These are phyloP conservation scores for Sula dactylatra DNA, from an alignment of 2,113 vertebrate genomes.

Conservation along the genomic window DNA sequence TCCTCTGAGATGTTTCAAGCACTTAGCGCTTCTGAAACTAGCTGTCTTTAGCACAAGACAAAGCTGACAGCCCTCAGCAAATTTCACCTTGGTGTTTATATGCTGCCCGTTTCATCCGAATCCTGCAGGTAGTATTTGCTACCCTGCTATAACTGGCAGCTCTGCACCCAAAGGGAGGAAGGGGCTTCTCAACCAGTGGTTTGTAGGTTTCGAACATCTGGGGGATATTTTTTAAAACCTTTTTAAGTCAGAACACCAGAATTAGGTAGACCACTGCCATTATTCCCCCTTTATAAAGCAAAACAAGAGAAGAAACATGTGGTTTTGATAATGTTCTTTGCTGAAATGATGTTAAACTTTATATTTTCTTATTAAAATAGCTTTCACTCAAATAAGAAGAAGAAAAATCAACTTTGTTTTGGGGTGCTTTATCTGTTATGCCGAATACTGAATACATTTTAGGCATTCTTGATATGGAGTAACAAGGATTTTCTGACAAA, in stretches of 20 bases:
- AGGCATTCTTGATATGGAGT: neutral
- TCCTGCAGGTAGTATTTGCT: fast-evolving
- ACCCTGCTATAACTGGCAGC: fast-evolving
- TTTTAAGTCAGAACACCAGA: neutral
- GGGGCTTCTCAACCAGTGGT: fast-evolving
- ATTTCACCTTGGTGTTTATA: neutral
- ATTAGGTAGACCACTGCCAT: neutral
- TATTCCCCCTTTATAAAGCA: neutral
- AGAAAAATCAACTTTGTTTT: neutral
- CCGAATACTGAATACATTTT: neutral
- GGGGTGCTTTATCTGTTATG: neutral
- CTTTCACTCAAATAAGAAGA: neutral
- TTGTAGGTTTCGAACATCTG: neutral
- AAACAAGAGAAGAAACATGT: neutral
- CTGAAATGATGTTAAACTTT: neutral
- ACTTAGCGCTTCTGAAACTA: neutral
- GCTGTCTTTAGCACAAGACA: neutral
- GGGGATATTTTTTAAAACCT: neutral
- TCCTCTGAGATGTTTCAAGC: neutral
- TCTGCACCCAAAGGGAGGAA: neutral
- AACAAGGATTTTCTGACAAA: neutral
- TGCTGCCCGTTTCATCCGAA: fast-evolving
- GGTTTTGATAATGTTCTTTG: neutral
- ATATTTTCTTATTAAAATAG: neutral
- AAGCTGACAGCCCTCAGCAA: neutral